phyloP scores from a whole-genome alignment of 2,797 vertebrate species.

The Champsocephalus gunnari region DNA sequence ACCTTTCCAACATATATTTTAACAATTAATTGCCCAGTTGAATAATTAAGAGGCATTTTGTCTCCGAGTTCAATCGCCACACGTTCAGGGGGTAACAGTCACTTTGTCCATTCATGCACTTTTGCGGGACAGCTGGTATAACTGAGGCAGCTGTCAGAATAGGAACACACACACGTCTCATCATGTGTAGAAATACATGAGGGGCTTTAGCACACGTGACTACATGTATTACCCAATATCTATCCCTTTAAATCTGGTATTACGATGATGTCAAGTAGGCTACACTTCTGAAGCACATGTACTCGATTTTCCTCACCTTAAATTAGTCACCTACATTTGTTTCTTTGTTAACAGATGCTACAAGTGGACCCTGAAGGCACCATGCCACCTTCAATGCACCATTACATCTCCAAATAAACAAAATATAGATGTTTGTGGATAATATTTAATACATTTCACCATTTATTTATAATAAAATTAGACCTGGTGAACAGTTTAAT shows the following conservation, averaged over 20 bases:
- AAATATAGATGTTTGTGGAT: neutral
- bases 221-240: neutral
- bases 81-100: neutral
- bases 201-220: neutral
- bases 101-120: neutral
- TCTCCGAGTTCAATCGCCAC: neutral
- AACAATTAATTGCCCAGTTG: neutral
- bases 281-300: neutral
- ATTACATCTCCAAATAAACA: no score
- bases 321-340: no score
- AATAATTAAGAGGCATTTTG: neutral
- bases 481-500: neutral
- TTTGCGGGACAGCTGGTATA: conserved; percentile 23
- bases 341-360: neutral
- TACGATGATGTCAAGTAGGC: neutral
- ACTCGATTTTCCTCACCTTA: no score
- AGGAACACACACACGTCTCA: neutral
- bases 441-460: fast-evolving
- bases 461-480: no score
- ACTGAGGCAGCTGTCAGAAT: conserved; percentile 12
- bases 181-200: neutral
- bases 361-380: conserved; percentile 22
- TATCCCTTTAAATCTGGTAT: neutral
- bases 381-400: neutral
- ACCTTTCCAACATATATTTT: neutral